A percentile compares a stretch with the other conserved stretches of the same genome.
phyloP scores from a whole-genome alignment of 2,797 vertebrate genomes.

The Brachymystax lenok region DNA sequence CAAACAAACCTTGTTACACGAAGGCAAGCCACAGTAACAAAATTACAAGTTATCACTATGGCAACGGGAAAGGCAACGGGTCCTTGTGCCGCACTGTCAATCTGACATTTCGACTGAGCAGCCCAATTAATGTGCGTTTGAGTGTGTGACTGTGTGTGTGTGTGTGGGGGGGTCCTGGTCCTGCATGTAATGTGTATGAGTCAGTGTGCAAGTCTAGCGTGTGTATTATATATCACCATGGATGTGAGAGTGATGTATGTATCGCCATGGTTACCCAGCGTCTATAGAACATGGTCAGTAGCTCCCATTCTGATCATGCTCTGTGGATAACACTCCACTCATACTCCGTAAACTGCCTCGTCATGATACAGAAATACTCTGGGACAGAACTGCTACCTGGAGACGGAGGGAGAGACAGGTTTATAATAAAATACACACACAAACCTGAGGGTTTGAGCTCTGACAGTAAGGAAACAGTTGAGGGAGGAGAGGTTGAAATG shows the following conservation, averaged over 20 bases:
- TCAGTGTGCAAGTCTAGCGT: neutral
- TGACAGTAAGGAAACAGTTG: neutral
- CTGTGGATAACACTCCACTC: conserved; percentile 89
- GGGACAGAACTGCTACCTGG: conserved; percentile 88
- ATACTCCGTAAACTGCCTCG: conserved; percentile 89
- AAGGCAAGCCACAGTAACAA: conserved; percentile 60
- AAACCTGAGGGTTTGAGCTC: neutral
- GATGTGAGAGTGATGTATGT: conserved; percentile 43
- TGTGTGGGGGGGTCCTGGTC: neutral
- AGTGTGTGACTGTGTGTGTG: neutral
- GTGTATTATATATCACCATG: conserved; percentile 16
- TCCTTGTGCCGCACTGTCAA: conserved; percentile 65
- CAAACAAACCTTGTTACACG: conserved; percentile 5
- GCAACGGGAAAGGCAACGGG: conserved; percentile 65
- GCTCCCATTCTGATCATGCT: conserved; percentile 82
- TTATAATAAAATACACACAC: neutral
- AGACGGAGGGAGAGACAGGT: conserved; percentile 16
- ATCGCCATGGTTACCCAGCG: conserved; percentile 85
- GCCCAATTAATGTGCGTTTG: neutral
- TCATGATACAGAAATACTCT: conserved; percentile 96
- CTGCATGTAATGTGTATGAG: neutral
- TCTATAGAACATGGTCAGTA: conserved; percentile 90
- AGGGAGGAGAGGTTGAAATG: neutral
- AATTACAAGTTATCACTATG: conserved; percentile 68
- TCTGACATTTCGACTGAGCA: conserved; percentile 65